Evolutionary conservation across 2,797 vertebrate genomes (phyloP).

Genomic region (Bradypodion pumilum): DNA sequence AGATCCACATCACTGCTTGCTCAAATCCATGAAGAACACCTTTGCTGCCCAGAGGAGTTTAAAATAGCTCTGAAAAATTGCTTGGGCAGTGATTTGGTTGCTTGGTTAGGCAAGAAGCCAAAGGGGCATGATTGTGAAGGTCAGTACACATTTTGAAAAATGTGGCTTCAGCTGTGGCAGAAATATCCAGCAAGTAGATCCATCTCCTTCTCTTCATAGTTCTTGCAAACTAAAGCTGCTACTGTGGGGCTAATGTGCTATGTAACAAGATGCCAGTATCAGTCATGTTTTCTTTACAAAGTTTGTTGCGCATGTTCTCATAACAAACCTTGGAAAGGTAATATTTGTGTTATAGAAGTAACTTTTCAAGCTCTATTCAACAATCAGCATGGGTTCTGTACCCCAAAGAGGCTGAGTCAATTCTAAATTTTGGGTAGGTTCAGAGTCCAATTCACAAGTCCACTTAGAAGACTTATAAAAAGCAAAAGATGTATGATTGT

Average conservation of each 20-base stretch:
- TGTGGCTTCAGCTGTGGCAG: constrained; percentile 3
- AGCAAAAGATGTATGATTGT: not conserved
- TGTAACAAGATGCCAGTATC: not conserved
- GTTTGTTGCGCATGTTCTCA: not conserved
- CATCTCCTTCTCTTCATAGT: not conserved
- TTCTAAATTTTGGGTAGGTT: not conserved
- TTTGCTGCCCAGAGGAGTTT: constrained; percentile 17
- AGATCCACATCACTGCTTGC: not conserved
- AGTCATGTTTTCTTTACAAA: too few species aligned
- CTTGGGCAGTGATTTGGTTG: constrained; percentile 14
- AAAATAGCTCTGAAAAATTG: constrained; percentile 36
- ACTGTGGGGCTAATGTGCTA: not conserved
- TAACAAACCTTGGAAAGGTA: too few species aligned
- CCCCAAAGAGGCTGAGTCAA: not conserved
- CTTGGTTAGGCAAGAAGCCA: not conserved
- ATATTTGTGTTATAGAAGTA: not conserved
- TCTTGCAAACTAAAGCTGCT: not conserved
- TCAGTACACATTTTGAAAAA: constrained; percentile 6
- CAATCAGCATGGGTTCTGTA: not conserved
- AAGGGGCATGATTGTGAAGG: not conserved
- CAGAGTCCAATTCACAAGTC: not conserved
- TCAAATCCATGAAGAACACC: not conserved
- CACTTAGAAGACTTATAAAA: not conserved
- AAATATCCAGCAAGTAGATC: not conserved
- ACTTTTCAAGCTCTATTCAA: not conserved